Conservation (phyloP, 92 coral and sea anemone genomes). For the Porites cylindrica region DNA sequence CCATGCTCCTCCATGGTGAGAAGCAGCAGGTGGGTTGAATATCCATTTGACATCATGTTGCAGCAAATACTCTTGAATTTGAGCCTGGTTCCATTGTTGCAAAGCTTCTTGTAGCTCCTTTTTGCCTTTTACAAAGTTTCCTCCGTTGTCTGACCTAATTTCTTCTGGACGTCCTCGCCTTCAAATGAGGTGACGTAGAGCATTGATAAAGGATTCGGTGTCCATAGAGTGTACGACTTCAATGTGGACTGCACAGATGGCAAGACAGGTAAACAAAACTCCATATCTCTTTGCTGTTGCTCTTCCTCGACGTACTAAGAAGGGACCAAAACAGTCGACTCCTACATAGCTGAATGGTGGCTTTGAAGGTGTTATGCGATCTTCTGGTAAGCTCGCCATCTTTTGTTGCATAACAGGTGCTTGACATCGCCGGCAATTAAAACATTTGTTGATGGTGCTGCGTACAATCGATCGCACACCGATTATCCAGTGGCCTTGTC, state of each 20-base stretch:
- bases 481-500: slow-evolving; percentile 36
- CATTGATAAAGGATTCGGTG: slow-evolving; percentile 63
- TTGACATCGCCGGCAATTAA: slow-evolving; percentile 55
- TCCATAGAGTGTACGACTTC: slow-evolving; percentile 46
- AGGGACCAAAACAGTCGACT: slow-evolving; percentile 62
- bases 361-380: slow-evolving; percentile 52
- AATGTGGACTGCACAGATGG: slow-evolving; percentile 55
- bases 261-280: slow-evolving; percentile 58
- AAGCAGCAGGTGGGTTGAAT: slow-evolving; percentile 66
- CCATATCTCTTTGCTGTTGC: slow-evolving; percentile 54
- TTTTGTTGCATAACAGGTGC: slow-evolving; percentile 46
- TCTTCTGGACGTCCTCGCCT: slow-evolving; percentile 56
- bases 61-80: slow-evolving; percentile 43
- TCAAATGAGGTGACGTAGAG: slow-evolving; percentile 44
- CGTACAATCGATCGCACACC: slow-evolving; percentile 19
- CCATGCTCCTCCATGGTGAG: slow-evolving; percentile 72
- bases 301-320: slow-evolving; percentile 37
- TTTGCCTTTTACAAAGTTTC: slow-evolving; percentile 61
- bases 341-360: slow-evolving; percentile 66
- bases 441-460: slow-evolving; percentile 26
- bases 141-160: slow-evolving; percentile 64
- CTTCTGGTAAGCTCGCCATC: slow-evolving; percentile 55
- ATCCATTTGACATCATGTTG: slow-evolving; percentile 64
- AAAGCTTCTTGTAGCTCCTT: slow-evolving; percentile 42
- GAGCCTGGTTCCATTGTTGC: slow-evolving; percentile 40